phyloP scores from a whole-genome alignment of 2,888 invertebrate species.

The Amorpha juglandis region DNA sequence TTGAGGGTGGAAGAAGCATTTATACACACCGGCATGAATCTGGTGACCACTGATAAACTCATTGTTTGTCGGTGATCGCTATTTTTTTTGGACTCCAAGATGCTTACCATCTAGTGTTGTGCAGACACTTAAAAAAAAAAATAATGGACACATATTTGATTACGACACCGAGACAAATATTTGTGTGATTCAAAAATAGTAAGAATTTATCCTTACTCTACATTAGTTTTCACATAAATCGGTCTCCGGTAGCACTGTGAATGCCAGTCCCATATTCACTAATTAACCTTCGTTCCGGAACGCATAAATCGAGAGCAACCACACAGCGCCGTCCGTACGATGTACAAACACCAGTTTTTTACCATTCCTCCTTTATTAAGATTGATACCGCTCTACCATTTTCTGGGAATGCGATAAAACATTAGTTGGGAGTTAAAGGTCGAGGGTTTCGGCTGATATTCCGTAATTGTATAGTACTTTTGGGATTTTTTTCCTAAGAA shows the following conservation, averaged over 20 bases:
- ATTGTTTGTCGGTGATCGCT: no score
- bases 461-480: not conserved
- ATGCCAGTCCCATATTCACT: constrained; percentile 51
- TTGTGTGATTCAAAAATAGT: no score
- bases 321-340: constrained; percentile 55
- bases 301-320: constrained; percentile 66
- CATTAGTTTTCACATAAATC: constrained; percentile 1
- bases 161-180: no score
- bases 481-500: not conserved
- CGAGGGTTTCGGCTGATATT: not conserved
- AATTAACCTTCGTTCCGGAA: constrained; percentile 72
- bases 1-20: no score
- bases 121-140: no score
- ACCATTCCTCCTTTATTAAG: constrained; percentile 38
- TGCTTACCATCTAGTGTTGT: no score
- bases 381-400: constrained; percentile 34
- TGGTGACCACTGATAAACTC: no score
- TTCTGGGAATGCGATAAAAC: constrained; percentile 11
- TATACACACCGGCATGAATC: no score
- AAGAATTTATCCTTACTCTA: not conserved
- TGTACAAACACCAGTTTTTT: constrained; percentile 48
- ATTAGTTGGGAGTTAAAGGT: not conserved
- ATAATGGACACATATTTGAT: no score
- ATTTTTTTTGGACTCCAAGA: no score
- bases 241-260: constrained; percentile 45